Base-by-base conservation (phyloP, 2,797 vertebrate species). In the Poliocrania exsul region DNA sequence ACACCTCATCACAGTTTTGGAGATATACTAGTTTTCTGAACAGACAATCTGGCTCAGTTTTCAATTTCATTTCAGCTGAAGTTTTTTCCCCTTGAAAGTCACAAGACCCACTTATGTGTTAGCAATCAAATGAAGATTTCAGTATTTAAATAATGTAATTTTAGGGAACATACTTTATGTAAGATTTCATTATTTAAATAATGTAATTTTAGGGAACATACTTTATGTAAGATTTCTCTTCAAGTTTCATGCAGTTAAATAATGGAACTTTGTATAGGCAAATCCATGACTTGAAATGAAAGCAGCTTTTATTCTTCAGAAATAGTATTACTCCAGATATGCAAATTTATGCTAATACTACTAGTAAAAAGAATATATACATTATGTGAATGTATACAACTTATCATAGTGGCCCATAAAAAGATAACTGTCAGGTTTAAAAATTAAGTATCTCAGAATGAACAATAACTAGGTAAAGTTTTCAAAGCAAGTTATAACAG, bases 331-430 rank as follows among this genome's bases (percentile, higher is more conserved):
- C 28, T 53, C 33, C 38, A 82, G 61, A 79, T 58, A 47, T 21
- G 29, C 0, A 2, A 2, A 13, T 5, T 2, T 1, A 44, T 21
- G 29, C 10, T 25, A 23, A 72, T 53, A 64, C 13, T 49, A 65
- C 64, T 2, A 64, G 9, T 18, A 60, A 75, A 90, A 92, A 88
- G 44, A 20, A 40, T 15, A 46, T 20, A 35, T 9, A 24, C 5
- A 26, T 60, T 37, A 49, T 6, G 7, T 66, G 38, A 73, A 73
- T 26, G 7, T 10, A 46, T 16, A 38, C 53, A 81, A 24, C 7
- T 89, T 58, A 49, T 31, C 35, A 77, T 7, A 3, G 5, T 19
- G 29, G 8, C 24, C 77, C 90, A 82, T 28, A 77, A 46, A 61
- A 80, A 79, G 10, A 8, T 37, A 70, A 49, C 26, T 53, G 15